These are phyloP conservation scores for Aproaerema taeniolella DNA, from an alignment of 2,888 invertebrate genomes.

Conservation along the genomic window DNA sequence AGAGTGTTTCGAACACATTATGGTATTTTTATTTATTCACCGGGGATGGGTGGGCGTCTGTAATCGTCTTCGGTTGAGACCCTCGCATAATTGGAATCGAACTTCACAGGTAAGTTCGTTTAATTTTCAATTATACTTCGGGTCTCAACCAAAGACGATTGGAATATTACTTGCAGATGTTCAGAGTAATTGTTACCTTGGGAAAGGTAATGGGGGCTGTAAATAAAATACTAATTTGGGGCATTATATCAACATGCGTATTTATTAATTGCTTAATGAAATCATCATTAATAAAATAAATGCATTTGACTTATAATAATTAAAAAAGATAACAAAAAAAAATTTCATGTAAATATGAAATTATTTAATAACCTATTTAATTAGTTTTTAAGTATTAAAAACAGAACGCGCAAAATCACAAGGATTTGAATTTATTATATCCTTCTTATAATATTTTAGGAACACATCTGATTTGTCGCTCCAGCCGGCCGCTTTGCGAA, in stretches of 20 bases:
- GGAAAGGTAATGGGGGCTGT: not conserved
- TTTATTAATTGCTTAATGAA: not conserved
- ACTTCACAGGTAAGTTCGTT: constrained; percentile 1
- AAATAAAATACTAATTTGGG: not conserved
- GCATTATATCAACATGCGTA: not conserved
- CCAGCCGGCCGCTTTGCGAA: constrained; percentile 20
- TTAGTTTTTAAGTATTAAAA: not conserved
- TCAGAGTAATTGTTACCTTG: not conserved
- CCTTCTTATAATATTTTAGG: constrained; percentile 1
- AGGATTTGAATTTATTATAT: not conserved
- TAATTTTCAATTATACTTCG: constrained; percentile 1
- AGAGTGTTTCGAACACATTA: not conserved
- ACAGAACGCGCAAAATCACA: not conserved
- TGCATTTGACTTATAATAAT: not conserved
- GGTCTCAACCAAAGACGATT: constrained; percentile 1
- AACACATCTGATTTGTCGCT: constrained; percentile 12
- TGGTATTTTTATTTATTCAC: not conserved
- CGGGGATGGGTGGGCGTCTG: not conserved
- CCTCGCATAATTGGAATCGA: constrained; percentile 1
- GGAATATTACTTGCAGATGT: not conserved
- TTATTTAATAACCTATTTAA: not conserved
- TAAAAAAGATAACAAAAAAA: not conserved
- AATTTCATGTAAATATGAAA: not conserved
- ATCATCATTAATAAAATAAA: not conserved
- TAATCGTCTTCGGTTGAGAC: constrained; percentile 1